A percentile compares a stretch with the other conserved stretches of the same genome.
These are phyloP conservation scores for Leptarthrus brevirostris DNA, from an alignment of 2,888 invertebrate genomes.

Conservation along the genomic window DNA sequence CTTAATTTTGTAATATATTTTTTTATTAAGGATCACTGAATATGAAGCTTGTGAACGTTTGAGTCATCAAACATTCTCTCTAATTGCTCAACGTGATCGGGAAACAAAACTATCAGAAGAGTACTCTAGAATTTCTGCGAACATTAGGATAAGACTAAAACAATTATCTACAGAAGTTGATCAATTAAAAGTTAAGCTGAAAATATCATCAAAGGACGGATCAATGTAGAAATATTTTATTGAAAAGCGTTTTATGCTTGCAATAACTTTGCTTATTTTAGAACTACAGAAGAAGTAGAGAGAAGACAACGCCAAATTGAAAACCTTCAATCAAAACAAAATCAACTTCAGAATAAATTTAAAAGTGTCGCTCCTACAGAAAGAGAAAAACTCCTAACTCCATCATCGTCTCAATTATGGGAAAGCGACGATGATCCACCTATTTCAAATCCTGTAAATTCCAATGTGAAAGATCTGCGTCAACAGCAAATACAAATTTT, in stretches of 20 bases:
- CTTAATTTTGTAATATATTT: too few species aligned
- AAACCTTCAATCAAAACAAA: slow-evolving; percentile 71
- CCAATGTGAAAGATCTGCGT: slow-evolving; percentile 69
- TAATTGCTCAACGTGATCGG: slow-evolving; percentile 70
- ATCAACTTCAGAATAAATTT: slow-evolving; percentile 69
- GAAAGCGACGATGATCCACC: slow-evolving; percentile 64
- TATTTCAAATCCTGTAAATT: slow-evolving; percentile 63
- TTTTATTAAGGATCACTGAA: slow-evolving; percentile 71
- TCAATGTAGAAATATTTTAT: too few species aligned
- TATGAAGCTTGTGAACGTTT: slow-evolving; percentile 76
- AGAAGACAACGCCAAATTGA: slow-evolving; percentile 73
- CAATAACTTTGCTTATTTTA: slow-evolving; percentile 58
- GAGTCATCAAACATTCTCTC: slow-evolving; percentile 73
- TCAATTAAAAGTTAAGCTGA: slow-evolving; percentile 71
- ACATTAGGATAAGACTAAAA: slow-evolving; percentile 72
- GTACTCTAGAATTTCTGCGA: slow-evolving; percentile 72
- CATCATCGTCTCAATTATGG: slow-evolving; percentile 56
- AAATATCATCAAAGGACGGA: slow-evolving; percentile 65
- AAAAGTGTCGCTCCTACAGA: slow-evolving; percentile 43
- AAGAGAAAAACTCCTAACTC: slow-evolving; percentile 50
- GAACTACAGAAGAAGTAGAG: slow-evolving; percentile 74
- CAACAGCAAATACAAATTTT: slow-evolving; percentile 72
- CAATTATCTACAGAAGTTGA: slow-evolving; percentile 73
- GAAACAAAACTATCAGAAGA: slow-evolving; percentile 69
- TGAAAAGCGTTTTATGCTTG: slow-evolving; percentile 55